Percentiles rank a stretch among this genome's conserved stretches.
phyloP scores from a whole-genome alignment of 2,797 vertebrate genomes.

The Lates japonicus region DNA sequence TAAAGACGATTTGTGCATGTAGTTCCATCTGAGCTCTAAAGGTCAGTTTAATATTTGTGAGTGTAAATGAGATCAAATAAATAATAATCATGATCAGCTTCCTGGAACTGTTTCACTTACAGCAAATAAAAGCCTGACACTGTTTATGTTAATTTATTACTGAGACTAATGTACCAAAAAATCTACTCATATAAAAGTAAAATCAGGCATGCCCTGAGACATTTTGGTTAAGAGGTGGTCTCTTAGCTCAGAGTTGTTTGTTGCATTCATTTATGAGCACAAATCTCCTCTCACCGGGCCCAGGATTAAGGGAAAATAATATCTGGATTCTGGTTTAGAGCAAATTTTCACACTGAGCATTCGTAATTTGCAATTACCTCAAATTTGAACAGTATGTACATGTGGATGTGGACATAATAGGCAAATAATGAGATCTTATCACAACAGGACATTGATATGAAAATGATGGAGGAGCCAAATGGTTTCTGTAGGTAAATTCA shows the following conservation, averaged over 20 bases:
- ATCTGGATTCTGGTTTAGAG: constrained; percentile 38
- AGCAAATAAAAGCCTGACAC: background rate
- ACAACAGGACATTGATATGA: constrained; percentile 31
- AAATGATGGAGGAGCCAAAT: constrained; percentile 49
- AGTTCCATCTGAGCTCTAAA: constrained; percentile 5
- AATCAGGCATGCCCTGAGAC: background rate
- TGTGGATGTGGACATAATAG: background rate
- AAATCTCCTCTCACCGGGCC: background rate
- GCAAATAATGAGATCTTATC: constrained; percentile 39
- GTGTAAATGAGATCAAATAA: background rate
- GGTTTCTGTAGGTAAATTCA: constrained; percentile 55
- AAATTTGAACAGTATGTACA: constrained; percentile 15
- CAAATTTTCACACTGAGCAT: constrained; percentile 3
- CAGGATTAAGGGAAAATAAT: background rate
- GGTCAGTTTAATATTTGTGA: constrained; percentile 10
- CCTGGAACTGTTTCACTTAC: constrained; percentile 5
- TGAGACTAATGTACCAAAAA: background rate
- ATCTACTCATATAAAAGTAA: background rate
- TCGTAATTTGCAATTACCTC: constrained; percentile 36
- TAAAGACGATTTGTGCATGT: background rate
- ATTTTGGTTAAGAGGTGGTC: background rate
- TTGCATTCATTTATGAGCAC: background rate
- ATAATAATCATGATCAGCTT: background rate
- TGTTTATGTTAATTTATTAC: background rate
- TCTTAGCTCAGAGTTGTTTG: constrained; percentile 1